A percentile compares a stretch with the other conserved stretches of the same genome.
Conservation (phyloP, 2,113 vertebrate genomes). For the Laticauda laticaudata region DNA sequence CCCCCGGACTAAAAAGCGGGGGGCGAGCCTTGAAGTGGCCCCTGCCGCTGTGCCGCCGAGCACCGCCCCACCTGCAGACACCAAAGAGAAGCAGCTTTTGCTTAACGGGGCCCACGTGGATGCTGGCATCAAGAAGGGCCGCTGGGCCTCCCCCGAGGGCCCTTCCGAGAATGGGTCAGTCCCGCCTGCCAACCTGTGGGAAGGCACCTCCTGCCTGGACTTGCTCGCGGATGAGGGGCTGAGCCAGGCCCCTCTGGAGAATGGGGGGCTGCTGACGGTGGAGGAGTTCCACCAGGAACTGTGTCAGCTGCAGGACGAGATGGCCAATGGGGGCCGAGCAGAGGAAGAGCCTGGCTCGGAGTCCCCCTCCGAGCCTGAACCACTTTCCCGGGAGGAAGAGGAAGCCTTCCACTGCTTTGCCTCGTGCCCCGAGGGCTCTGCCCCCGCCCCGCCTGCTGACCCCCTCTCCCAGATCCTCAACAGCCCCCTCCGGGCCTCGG, state of each 20-base stretch:
- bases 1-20: conserved; percentile 89
- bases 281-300: conserved; percentile 88
- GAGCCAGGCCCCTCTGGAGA: conserved; percentile 78
- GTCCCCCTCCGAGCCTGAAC: conserved; percentile 20
- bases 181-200: not conserved
- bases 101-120: conserved; percentile 57
- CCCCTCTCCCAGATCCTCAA: conserved; percentile 67
- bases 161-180: conserved; percentile 53
- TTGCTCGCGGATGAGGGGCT: conserved; percentile 76
- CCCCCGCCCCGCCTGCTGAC: not conserved
- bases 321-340: conserved; percentile 64
- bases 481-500: conserved; percentile 77
- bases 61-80: not conserved
- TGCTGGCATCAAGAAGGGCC: conserved; percentile 44
- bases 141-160: conserved; percentile 65
- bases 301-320: conserved; percentile 79
- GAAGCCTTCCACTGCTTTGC: conserved; percentile 70
- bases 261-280: conserved; percentile 76
- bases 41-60: fast-evolving
- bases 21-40: conserved; percentile 49
- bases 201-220: conserved; percentile 69
- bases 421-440: conserved; percentile 30
- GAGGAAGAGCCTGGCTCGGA: conserved; percentile 30
- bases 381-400: conserved; percentile 54
- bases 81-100: conserved; percentile 24